Conservation (phyloP, 1,140 invertebrate species). For the Philopotamus ludificatus region DNA sequence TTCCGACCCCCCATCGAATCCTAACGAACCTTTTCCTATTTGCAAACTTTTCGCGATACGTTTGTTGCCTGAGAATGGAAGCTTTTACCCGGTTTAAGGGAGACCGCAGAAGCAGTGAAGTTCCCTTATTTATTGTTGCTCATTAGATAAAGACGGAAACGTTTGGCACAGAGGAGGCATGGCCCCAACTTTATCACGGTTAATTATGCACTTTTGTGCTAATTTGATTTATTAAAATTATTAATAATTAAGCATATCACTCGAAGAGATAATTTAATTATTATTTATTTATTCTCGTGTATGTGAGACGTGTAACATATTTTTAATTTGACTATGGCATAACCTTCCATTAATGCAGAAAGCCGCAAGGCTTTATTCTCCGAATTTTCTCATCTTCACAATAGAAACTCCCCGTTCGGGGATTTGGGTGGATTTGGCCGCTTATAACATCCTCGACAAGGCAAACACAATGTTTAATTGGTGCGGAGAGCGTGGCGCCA, state of each 20-base stretch:
- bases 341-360: too few species aligned
- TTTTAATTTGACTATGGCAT: too few species aligned
- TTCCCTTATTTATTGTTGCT: constrained; percentile 40
- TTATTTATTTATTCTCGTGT: too few species aligned
- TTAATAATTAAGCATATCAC: too few species aligned
- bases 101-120: constrained; percentile 35
- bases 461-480: constrained; percentile 12
- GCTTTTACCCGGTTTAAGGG: constrained; percentile 17
- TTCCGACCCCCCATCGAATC: constrained; percentile 32
- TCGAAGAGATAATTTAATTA: too few species aligned
- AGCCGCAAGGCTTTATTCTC: too few species aligned
- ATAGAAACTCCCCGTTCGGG: too few species aligned
- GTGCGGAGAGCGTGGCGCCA: background rate
- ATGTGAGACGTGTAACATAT: too few species aligned
- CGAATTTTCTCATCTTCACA: too few species aligned
- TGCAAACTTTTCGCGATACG: constrained; percentile 40
- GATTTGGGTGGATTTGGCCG: too few species aligned
- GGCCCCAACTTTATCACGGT: background rate
- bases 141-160: constrained; percentile 34
- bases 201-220: background rate
- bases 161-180: background rate
- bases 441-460: constrained; percentile 6
- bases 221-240: too few species aligned
- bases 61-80: constrained; percentile 31
- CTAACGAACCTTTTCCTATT: constrained; percentile 40